Evolutionary conservation across 2,113 vertebrate species (phyloP).

Genomic region (Brachyistius frenatus): DNA sequence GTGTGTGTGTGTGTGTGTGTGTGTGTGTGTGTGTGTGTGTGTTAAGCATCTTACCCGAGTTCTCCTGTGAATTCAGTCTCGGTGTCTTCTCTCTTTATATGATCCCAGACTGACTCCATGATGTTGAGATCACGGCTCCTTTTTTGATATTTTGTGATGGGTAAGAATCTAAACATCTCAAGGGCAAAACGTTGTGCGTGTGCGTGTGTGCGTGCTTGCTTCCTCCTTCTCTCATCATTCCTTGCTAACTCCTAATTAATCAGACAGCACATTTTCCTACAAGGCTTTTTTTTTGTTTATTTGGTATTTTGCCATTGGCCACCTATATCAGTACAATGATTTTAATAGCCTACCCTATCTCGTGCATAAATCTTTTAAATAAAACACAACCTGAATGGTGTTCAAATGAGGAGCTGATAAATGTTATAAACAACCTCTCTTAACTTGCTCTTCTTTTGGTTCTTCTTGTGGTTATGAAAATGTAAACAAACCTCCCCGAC

Average conservation of each 20-base stretch:
- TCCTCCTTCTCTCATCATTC: not conserved
- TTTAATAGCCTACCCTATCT: constrained; percentile 53
- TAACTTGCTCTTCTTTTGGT: not conserved
- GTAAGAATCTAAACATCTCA: not conserved
- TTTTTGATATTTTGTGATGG: not conserved
- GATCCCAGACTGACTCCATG: no score
- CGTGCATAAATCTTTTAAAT: constrained; percentile 24
- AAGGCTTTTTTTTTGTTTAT: constrained; percentile 38
- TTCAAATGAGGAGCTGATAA: constrained; percentile 26
- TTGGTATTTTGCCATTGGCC: constrained; percentile 37
- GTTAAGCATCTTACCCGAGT: no score
- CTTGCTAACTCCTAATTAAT: constrained; percentile 57
- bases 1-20: no score
- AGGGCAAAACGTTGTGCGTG: not conserved
- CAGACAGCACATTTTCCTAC: constrained; percentile 41
- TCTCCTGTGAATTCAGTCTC: no score
- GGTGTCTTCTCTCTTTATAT: no score
- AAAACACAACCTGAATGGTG: constrained; percentile 22
- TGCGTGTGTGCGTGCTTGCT: constrained; percentile 10
- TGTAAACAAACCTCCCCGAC: not conserved
- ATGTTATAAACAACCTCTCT: constrained; percentile 21
- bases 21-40: no score
- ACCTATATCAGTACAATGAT: constrained; percentile 37
- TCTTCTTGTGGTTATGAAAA: constrained; percentile 16
- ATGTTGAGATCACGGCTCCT: not conserved